These are phyloP conservation scores for Forbesichthys agassizii DNA, from an alignment of 2,113 vertebrate genomes.

Conservation along the genomic window DNA sequence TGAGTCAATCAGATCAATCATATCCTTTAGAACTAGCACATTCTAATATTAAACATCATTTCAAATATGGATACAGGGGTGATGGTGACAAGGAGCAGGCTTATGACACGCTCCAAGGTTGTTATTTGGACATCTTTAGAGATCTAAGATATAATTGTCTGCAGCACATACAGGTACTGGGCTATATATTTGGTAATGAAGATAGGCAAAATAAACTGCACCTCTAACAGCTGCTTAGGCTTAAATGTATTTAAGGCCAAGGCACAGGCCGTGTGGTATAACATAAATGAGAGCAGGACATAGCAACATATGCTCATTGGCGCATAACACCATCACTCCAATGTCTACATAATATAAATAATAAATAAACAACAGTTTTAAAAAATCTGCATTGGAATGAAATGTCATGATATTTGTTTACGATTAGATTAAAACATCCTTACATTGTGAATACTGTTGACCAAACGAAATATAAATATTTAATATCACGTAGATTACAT, in stretches of 20 bases:
- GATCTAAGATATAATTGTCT: slow-evolving; percentile 41
- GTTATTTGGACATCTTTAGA: slow-evolving; percentile 19
- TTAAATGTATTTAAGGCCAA: background rate
- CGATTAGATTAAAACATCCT: too few relatives aligned
- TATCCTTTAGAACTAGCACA: background rate
- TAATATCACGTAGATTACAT: too few relatives aligned
- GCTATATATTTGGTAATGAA: slow-evolving; percentile 41
- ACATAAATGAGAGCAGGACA: too few relatives aligned
- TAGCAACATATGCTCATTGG: too few relatives aligned
- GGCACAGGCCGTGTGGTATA: too few relatives aligned
- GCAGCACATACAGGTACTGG: slow-evolving; percentile 16
- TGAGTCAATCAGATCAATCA: slow-evolving; percentile 7
- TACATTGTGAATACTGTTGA: too few relatives aligned
- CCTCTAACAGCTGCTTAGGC: slow-evolving; percentile 24
- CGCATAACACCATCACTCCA: background rate
- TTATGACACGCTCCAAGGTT: slow-evolving; percentile 23
- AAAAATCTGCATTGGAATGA: background rate
- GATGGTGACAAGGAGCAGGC: slow-evolving; percentile 24
- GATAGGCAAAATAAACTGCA: background rate
- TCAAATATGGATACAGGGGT: slow-evolving; percentile 11
- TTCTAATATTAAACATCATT: slow-evolving; percentile 24
- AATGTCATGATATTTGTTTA: background rate
- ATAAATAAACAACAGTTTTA: background rate
- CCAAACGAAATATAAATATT: too few relatives aligned
- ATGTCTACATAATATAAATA: background rate